Evolutionary conservation across 2,888 invertebrate genomes (phyloP).

Genomic region (Callyntrura guangdongensis): DNA sequence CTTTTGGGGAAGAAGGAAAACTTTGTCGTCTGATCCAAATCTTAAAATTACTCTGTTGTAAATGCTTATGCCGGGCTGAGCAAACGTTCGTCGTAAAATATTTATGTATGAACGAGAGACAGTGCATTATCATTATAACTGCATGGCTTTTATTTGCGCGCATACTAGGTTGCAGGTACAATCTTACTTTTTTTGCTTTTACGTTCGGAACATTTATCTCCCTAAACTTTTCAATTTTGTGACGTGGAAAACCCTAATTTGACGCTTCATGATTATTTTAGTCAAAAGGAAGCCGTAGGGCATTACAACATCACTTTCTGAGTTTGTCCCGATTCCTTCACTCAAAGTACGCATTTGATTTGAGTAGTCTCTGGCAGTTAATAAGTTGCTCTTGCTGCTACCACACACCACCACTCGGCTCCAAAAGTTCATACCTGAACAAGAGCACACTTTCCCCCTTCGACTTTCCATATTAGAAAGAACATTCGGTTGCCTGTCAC

Average conservation of each 20-base stretch:
- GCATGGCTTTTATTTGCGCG: neutral
- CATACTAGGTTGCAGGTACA: too few species aligned
- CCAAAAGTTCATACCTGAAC: neutral
- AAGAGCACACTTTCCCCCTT: neutral
- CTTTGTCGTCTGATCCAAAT: slow-evolving; percentile 50
- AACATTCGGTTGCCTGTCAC: neutral
- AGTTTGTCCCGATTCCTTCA: slow-evolving; percentile 36
- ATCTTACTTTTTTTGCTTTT: neutral
- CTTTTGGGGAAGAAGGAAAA: neutral
- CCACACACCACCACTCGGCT: neutral
- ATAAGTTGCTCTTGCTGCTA: neutral
- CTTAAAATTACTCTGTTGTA: slow-evolving; percentile 39
- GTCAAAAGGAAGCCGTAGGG: neutral
- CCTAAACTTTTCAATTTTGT: slow-evolving; percentile 33
- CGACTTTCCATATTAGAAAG: neutral
- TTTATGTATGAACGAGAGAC: slow-evolving; percentile 19
- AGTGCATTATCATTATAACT: slow-evolving; percentile 11
- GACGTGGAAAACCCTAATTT: neutral
- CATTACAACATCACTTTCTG: neutral
- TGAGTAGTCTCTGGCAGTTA: neutral
- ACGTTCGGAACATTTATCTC: neutral
- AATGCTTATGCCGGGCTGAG: neutral
- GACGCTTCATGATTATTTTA: slow-evolving; percentile 36
- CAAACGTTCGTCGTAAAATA: slow-evolving; percentile 33
- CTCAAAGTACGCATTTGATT: slow-evolving; percentile 13